Evolutionary conservation across 2,888 invertebrate genomes (phyloP), one percentile per base, ranked within the genome.

Genomic region (Antitype chi): DNA sequence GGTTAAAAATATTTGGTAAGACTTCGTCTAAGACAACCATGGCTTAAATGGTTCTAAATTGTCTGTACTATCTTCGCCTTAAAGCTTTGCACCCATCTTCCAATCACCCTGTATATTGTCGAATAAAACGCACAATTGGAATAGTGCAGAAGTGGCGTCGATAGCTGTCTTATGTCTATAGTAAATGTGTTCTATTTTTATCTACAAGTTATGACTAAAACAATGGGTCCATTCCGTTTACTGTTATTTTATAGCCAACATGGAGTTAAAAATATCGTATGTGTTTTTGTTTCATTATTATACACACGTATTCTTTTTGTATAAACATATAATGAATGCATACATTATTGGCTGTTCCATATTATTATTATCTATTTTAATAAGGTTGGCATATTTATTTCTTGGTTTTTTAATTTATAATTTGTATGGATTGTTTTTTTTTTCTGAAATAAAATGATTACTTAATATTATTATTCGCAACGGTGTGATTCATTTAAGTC

Each of bases 181-280:
- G 17, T 28, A 28, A 28, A 9, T 38, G 23, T 17, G 13, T 23
- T 38, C 17, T 55, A 23, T 67, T 23, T 43, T 57, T 32, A 70
- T 49, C 15, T 49, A 49, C 32, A 59, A 57, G 9, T n/a, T 43
- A 52, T 20, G 3, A 49, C 2, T 17, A 6, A 70, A 74, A 60
- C 23, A 74, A 60, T 70, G 59, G 59, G 25, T 13, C 23, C 25
- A 60, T 74, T 71, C 17, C 0, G 13, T 74, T 49, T 59, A 59
- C 17, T 70, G 49, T 38, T 43, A 25, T 60, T 74, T 74, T 70
- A 38, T 70, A 25, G 7, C n/a, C n/a, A 1, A 53, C 17, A n/a
- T 47, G 17, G n/a, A 28, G 11, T 52, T 70, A 52, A 70, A 47
- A 52, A 70, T 25, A 60, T 7, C n/a, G 17, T 52, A 6, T 15